Percentiles rank a stretch among this genome's conserved stretches.
Evolutionary conservation across 2,888 invertebrate species (phyloP).

Genomic region (Galerucella nymphaeae): DNA sequence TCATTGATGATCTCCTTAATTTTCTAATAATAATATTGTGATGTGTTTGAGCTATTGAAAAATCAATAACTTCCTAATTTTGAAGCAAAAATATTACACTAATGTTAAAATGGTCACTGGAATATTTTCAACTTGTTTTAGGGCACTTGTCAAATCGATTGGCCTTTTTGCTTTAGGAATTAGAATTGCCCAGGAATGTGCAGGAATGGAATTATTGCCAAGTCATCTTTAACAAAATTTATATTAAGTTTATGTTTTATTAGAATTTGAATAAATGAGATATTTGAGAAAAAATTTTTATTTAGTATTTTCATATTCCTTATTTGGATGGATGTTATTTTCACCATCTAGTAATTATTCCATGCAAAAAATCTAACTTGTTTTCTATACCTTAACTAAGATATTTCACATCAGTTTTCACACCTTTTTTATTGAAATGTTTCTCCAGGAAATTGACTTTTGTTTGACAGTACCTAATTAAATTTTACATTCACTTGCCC

Average conservation of each 20-base stretch:
- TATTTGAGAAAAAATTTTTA: background rate
- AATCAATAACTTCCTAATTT: background rate
- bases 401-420: no score
- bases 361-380: no score
- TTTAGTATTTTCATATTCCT: background rate
- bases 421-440: no score
- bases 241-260: conserved; percentile 30
- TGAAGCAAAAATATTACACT: no score
- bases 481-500: no score
- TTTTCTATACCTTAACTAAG: no score
- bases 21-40: background rate
- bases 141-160: conserved; percentile 85
- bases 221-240: conserved; percentile 57
- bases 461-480: no score
- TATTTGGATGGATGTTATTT: no score
- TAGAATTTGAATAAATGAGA: conserved; percentile 36
- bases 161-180: conserved; percentile 83
- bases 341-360: no score
- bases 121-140: conserved; percentile 60
- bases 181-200: conserved; percentile 81
- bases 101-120: no score
- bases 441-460: no score
- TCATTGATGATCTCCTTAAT: background rate
- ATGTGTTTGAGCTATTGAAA: no score
- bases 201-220: conserved; percentile 80